Evolutionary conservation across 2,113 vertebrate genomes (phyloP).

Genomic region (Terrapene triunguis): DNA sequence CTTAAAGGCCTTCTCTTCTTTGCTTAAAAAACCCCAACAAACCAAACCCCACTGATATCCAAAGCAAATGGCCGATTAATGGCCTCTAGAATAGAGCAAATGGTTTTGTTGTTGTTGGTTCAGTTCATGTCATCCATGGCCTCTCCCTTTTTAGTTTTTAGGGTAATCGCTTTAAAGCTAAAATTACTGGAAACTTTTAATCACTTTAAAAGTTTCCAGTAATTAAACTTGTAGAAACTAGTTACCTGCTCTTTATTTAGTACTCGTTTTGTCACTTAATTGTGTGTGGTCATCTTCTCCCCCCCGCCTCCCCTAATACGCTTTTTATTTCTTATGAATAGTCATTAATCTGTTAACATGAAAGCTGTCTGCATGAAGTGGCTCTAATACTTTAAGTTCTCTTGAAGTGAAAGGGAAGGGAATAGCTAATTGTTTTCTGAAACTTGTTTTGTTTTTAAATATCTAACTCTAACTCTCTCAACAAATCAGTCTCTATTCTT

Average conservation of each 20-base stretch:
- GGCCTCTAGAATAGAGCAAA: neutral
- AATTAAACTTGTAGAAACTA: neutral
- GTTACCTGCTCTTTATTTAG: neutral
- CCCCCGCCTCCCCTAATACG: neutral
- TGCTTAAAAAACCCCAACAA: neutral
- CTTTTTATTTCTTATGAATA: neutral
- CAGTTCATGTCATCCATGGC: neutral
- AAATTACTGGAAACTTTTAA: neutral
- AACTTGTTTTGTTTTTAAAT: neutral
- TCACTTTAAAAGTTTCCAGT: neutral
- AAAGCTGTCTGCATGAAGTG: neutral
- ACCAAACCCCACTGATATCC: neutral
- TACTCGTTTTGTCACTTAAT: neutral
- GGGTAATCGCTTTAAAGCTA: neutral
- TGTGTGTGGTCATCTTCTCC: neutral
- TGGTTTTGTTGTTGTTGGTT: neutral
- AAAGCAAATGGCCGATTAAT: neutral
- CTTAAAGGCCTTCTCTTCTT: neutral
- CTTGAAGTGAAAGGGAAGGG: rapidly evolving
- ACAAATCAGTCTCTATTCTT: neutral
- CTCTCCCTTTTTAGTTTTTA: neutral
- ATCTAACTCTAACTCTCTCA: neutral
- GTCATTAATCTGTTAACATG: neutral
- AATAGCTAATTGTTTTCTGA: neutral
- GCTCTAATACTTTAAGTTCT: neutral